Conservation (phyloP, 2,888 invertebrate genomes). For the Drosophila anomalata region DNA sequence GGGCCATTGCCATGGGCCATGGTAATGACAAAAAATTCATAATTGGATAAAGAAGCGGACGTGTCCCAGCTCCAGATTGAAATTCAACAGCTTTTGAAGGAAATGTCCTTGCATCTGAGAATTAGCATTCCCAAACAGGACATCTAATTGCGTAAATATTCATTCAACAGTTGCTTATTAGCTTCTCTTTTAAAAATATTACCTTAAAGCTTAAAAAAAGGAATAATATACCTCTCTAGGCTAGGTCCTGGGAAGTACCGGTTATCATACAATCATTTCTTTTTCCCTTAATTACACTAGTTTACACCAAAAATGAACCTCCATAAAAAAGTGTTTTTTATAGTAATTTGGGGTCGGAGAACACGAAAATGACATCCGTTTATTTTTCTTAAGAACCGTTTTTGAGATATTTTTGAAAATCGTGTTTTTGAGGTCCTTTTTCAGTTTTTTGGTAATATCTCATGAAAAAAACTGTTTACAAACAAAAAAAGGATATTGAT, state of each 20-base stretch:
- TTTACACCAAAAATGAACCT: too few species aligned
- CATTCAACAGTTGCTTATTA: background rate
- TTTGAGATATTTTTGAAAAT: too few species aligned
- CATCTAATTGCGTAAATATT: background rate
- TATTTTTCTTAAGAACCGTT: too few species aligned
- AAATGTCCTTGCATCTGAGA: background rate
- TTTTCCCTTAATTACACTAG: background rate
- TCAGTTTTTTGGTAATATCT: too few species aligned
- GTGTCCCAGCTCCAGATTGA: slow-evolving; percentile 51
- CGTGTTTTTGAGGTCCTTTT: too few species aligned
- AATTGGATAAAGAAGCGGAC: slow-evolving; percentile 77
- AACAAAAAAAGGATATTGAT: too few species aligned
- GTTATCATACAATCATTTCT: background rate
- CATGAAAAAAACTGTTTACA: too few species aligned
- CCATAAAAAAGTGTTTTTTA: too few species aligned
- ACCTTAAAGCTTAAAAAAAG: background rate
- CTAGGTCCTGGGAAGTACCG: background rate
- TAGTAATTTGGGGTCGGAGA: too few species aligned
- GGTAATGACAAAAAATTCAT: slow-evolving; percentile 79
- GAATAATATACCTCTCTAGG: too few species aligned
- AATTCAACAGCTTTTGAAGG: slow-evolving; percentile 35
- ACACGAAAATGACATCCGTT: too few species aligned
- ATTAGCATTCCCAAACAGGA: background rate
- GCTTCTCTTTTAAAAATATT: background rate
- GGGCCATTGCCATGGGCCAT: slow-evolving; percentile 68